phyloP scores from a whole-genome alignment of 2,113 vertebrate genomes.

The Entomyzon cyanotis region DNA sequence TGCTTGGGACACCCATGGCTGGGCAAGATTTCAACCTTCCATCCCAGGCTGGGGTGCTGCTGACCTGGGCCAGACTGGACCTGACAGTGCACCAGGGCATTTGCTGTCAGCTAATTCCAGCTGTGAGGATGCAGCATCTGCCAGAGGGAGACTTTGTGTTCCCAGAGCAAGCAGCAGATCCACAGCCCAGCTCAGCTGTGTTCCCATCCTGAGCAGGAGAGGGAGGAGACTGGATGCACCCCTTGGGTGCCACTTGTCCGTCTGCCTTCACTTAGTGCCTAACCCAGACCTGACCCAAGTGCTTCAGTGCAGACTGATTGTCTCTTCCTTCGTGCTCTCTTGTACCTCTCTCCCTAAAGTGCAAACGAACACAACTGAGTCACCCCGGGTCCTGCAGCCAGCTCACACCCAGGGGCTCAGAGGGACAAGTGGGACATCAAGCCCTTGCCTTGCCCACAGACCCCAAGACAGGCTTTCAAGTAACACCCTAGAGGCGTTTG shows the following conservation, averaged over 20 bases:
- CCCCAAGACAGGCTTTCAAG: neutral
- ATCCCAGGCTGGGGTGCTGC: neutral
- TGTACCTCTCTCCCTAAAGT: conserved; percentile 37
- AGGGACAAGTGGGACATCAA: neutral
- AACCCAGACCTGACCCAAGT: neutral
- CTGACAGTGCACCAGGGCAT: neutral
- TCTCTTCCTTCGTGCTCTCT: neutral
- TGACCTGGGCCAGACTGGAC: neutral
- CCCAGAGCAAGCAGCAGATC: neutral
- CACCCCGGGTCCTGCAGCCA: neutral
- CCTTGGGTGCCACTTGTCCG: neutral
- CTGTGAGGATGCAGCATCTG: neutral
- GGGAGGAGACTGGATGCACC: neutral
- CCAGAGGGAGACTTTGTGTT: neutral
- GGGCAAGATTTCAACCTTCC: neutral
- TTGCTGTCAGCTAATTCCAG: neutral
- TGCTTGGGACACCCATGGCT: neutral
- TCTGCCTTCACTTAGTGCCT: neutral
- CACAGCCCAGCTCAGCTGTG: neutral
- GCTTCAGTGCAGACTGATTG: conserved; percentile 62
- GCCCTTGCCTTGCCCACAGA: neutral
- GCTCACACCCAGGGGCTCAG: neutral
- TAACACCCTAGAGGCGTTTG: neutral
- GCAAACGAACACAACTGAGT: neutral
- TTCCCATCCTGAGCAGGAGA: neutral